Evolutionary conservation across 2,888 invertebrate genomes (phyloP).

Genomic region (Gibbula magus): DNA sequence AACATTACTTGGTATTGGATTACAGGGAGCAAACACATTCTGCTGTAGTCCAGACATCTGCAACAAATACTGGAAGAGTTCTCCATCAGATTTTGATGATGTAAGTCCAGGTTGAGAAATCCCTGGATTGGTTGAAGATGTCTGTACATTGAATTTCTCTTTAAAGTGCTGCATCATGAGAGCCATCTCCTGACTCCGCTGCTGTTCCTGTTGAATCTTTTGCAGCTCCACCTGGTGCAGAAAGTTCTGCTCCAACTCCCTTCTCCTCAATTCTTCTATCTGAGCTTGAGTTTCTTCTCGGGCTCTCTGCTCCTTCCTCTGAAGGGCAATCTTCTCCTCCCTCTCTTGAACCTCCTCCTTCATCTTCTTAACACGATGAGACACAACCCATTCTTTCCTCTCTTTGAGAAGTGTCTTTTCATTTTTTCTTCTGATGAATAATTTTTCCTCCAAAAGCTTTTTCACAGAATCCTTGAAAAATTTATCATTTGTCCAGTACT

Average conservation of each 20-base stretch:
- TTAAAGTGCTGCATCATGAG: neutral
- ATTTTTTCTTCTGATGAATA: constrained; percentile 35
- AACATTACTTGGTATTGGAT: too few relatives aligned
- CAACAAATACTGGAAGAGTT: neutral
- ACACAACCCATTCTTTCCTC: constrained; percentile 6
- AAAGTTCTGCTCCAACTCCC: neutral
- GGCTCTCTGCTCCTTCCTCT: neutral
- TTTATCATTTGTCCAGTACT: constrained; percentile 56
- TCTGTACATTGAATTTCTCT: neutral
- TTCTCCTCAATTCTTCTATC: neutral
- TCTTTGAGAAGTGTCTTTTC: constrained; percentile 22
- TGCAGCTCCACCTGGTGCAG: neutral
- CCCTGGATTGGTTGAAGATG: too few relatives aligned
- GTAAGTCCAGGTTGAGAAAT: too few relatives aligned
- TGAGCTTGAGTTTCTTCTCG: neutral
- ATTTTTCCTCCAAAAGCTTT: constrained; percentile 53
- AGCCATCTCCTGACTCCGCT: neutral
- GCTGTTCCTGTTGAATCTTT: neutral
- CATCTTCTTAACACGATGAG: constrained; percentile 29
- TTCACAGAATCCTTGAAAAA: constrained; percentile 54
- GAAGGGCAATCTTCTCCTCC: neutral
- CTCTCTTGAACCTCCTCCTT: neutral
- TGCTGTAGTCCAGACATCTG: neutral
- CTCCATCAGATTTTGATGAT: neutral
- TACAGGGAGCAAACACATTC: neutral